Evolutionary conservation across 2,797 vertebrate genomes (phyloP).

Genomic region (Bradypus variegatus): DNA sequence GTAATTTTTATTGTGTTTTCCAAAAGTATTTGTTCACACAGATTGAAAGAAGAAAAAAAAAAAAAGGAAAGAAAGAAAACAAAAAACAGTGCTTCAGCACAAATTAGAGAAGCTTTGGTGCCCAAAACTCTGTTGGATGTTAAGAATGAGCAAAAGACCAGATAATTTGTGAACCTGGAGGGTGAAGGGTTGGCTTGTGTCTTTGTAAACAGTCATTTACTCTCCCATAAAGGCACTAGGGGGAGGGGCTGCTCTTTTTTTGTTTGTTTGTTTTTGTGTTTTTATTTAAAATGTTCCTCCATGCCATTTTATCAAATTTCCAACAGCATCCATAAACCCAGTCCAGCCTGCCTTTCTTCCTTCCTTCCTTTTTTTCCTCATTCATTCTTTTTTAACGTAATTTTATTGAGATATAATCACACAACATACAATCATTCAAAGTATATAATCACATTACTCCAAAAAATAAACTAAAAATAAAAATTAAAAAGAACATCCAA

Average conservation of each 20-base stretch:
- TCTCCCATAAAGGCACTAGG: neutral
- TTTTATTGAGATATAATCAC: too few relatives aligned
- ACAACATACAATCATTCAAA: too few relatives aligned
- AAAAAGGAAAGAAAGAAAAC: neutral
- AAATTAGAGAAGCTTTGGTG: neutral
- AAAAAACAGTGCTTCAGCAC: neutral
- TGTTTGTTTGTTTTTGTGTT: too few relatives aligned
- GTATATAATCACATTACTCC: too few relatives aligned
- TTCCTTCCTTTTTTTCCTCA: too few relatives aligned
- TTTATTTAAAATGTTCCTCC: too few relatives aligned
- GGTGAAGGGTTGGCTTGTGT: neutral
- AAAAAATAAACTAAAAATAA: too few relatives aligned
- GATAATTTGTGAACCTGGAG: neutral
- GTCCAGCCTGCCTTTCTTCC: too few relatives aligned
- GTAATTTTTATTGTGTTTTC: neutral
- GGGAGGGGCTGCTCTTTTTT: neutral
- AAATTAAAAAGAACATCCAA: too few relatives aligned
- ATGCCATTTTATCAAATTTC: too few relatives aligned
- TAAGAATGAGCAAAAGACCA: neutral
- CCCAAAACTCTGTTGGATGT: accelerated
- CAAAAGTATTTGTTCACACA: neutral
- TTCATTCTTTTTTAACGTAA: too few relatives aligned
- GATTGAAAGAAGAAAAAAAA: neutral
- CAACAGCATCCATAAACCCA: too few relatives aligned
- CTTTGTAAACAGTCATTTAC: neutral